Conservation (phyloP, 2,888 invertebrate genomes). For the Lysandra bellargus region DNA sequence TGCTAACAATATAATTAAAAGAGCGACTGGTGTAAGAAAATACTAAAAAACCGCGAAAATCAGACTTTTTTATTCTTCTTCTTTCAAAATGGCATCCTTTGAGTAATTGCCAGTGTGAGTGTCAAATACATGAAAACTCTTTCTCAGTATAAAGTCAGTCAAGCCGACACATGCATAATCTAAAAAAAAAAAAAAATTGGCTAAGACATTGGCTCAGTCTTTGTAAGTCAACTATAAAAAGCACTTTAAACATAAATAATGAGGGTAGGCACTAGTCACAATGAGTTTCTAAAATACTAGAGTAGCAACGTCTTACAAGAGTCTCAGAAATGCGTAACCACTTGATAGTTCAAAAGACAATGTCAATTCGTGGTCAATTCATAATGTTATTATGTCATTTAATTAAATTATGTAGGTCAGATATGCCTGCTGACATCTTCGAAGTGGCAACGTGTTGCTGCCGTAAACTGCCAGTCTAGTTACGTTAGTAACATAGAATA, state of each 20-base stretch:
- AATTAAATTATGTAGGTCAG: too few species aligned
- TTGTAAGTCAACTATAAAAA: neutral
- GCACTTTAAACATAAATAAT: neutral
- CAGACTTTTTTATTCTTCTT: neutral
- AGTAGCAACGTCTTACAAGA: too few species aligned
- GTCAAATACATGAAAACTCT: neutral
- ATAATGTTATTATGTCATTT: too few species aligned
- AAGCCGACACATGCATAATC: neutral
- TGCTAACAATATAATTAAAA: neutral
- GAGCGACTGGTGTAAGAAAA: too few species aligned
- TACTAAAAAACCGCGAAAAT: neutral
- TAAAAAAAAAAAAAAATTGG: neutral
- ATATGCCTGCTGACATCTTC: too few species aligned
- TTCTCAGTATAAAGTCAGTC: neutral
- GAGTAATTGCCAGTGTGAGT: neutral
- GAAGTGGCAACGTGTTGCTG: too few species aligned
- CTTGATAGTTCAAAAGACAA: too few species aligned
- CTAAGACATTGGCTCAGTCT: slow-evolving; percentile 16
- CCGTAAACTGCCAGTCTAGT: too few species aligned
- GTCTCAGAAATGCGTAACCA: too few species aligned
- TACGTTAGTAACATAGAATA: too few species aligned
- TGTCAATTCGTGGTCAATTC: too few species aligned
- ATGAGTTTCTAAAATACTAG: too few species aligned
- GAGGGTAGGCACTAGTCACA: neutral
- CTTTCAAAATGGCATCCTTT: neutral